Evolutionary conservation across 2,797 vertebrate genomes (phyloP), one percentile per base, ranked within the genome.

Genomic region (Trachurus trachurus): DNA sequence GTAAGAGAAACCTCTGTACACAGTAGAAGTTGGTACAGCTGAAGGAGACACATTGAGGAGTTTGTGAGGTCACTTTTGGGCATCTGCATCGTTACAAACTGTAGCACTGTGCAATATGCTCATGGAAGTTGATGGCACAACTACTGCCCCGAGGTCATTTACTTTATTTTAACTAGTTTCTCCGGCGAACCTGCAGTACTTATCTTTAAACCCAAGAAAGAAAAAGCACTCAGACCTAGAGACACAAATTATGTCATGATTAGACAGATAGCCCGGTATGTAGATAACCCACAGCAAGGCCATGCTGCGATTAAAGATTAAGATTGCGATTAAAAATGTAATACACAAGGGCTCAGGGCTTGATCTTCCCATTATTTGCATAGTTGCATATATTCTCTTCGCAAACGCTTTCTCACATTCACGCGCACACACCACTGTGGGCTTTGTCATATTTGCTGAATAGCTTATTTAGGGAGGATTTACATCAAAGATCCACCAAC

Each of bases 401-500:
- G 66, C 56, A 76, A 52, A 82, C 52, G 53, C 83, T 66, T 73
- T 76, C 78, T 74, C 82, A 83, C 72, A 80, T 65, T 74, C 56
- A 62, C 60, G 58, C 54, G 9, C 53, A 29, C 54, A 56, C 26
- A 57, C 65, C 59, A 22, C 65, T 47, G 31, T 34, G 71, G 61
- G 62, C 60, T 77, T 85, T 75, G 67, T 84, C 76, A 87, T 86
- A 74, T 88, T 84, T 85, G 83, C 77, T 83, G 87, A 88, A 88
- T 75, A 69, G 78, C 68, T 83, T 83, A 85, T 91, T 87, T 86
- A 57, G 75, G 7, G 13, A 66, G 74, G 87, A 93, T 94, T 91
- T 89, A 73, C 89, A 89, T 91, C 82, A 92, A 86, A 81, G 56
- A 63, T 68, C 75, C 65, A n/a, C 80, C 71, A 91, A 83, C 83